Conservation (phyloP, 2,797 vertebrate species). For the Sebastes oblongus region DNA sequence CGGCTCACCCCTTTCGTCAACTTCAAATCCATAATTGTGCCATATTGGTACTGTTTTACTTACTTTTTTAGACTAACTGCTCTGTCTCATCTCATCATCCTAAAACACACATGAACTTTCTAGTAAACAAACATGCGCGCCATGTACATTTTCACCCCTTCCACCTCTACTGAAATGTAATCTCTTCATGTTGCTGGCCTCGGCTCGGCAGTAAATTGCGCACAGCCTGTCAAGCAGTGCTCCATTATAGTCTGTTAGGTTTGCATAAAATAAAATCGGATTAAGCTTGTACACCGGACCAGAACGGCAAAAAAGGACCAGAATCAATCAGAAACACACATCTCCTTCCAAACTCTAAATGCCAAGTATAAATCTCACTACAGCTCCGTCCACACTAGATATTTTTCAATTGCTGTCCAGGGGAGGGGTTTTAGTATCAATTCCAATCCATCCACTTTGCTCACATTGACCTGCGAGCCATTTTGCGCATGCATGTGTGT, state of each 20-base stretch:
- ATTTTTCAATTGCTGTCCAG: background rate
- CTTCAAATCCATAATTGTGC: background rate
- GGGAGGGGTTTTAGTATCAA: background rate
- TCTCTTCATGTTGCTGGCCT: no score
- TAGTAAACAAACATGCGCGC: background rate
- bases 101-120: background rate
- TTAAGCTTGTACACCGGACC: background rate
- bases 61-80: background rate
- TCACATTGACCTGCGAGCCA: slow-evolving; percentile 16
- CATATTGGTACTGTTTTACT: background rate
- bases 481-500: slow-evolving; percentile 28
- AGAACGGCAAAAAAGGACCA: background rate
- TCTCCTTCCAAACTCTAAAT: background rate
- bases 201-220: no score
- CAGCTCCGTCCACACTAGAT: background rate
- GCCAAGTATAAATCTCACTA: background rate
- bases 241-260: background rate
- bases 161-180: no score
- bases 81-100: background rate
- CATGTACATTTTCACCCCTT: no score
- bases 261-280: background rate
- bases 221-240: no score
- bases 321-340: background rate
- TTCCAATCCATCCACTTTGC: slow-evolving; percentile 29
- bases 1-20: background rate